These are phyloP conservation scores for Hippocampus mohnikei DNA, from an alignment of 2,113 vertebrate genomes.

Conservation along the genomic window DNA sequence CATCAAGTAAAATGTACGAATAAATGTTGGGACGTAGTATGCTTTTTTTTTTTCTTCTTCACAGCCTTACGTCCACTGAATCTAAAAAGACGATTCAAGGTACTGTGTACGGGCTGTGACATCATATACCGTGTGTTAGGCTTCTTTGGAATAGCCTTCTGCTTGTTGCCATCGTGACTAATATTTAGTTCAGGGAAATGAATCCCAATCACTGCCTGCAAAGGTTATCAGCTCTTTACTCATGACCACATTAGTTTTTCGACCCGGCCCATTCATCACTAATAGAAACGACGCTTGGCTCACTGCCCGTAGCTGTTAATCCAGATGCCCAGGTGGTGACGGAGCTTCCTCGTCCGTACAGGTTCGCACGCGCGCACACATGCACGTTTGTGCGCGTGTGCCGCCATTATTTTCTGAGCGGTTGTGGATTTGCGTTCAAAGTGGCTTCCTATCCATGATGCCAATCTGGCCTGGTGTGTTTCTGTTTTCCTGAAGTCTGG, in stretches of 20 bases:
- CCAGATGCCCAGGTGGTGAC: constrained; percentile 48
- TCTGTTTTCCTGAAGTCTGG: neutral
- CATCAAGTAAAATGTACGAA: neutral
- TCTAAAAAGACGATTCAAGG: neutral
- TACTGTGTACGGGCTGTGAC: neutral
- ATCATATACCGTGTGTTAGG: neutral
- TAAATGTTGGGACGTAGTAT: neutral
- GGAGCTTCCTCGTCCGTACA: constrained; percentile 43
- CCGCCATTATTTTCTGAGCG: neutral
- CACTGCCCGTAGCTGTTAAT: constrained; percentile 36
- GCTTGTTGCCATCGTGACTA: neutral
- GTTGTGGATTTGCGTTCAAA: neutral
- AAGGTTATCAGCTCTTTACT: constrained; percentile 4
- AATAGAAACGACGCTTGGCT: constrained; percentile 30
- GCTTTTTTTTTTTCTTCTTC: neutral
- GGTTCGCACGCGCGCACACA: constrained; percentile 1
- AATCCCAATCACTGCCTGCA: neutral
- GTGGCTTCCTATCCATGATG: neutral
- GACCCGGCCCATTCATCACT: constrained; percentile 12
- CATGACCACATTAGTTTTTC: constrained; percentile 9
- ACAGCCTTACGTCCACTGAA: neutral
- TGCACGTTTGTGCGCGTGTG: too few relatives aligned
- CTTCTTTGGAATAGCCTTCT: neutral
- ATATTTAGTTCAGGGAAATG: constrained; percentile 3
- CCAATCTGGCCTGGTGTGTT: neutral